Evolutionary conservation across 2,113 vertebrate genomes (phyloP).

Genomic region (Gambusia affinis): DNA sequence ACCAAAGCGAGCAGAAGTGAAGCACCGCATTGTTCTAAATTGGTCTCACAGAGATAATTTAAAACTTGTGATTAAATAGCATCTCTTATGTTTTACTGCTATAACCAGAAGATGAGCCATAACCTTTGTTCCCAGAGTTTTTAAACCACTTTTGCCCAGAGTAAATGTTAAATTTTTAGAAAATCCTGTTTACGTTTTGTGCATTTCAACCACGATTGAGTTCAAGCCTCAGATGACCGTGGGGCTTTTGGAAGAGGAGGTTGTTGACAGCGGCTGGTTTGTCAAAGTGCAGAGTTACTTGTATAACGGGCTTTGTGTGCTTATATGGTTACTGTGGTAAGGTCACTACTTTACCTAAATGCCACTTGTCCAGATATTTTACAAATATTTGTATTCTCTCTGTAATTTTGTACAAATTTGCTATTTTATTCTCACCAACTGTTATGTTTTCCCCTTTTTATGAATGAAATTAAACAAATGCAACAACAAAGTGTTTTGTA

Average conservation of each 20-base stretch:
- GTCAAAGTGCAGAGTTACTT: not conserved
- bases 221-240: not conserved
- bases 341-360: no score
- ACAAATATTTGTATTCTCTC: no score
- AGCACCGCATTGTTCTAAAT: slow-evolving; percentile 19
- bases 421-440: no score
- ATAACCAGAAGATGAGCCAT: not conserved
- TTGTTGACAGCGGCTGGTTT: not conserved
- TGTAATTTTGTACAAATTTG: no score
- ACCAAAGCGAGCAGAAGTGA: slow-evolving; percentile 31
- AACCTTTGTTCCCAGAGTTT: not conserved
- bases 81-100: not conserved
- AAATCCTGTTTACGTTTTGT: not conserved
- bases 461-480: no score
- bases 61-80: not conserved
- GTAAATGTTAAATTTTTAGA: not conserved
- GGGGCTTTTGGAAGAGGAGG: not conserved
- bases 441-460: no score
- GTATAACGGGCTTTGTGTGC: not conserved
- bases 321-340: no score
- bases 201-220: not conserved
- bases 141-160: not conserved
- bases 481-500: no score
- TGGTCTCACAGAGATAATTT: not conserved
- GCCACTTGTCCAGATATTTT: no score